Evolutionary conservation across 2,888 invertebrate species (phyloP), one percentile per base, ranked within the genome.

Genomic region (Habrosyne pyritoides): DNA sequence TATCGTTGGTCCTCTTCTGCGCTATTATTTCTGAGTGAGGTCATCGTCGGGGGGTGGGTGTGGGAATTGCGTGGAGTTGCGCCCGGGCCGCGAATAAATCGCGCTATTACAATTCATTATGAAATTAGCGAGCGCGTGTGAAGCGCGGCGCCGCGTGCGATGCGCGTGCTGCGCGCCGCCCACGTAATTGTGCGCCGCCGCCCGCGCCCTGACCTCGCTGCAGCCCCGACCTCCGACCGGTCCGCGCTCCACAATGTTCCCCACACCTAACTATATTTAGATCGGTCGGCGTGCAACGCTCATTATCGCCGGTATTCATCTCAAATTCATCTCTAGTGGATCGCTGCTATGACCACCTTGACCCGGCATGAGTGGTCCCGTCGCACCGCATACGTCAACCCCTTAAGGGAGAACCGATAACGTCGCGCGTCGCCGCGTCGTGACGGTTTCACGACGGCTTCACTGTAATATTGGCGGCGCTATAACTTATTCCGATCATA

Each of bases 181-280:
- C 61, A 63, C 22, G 52, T 68, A 60, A 67, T 68, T 55, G 62
- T 55, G 33, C 47, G 48, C 55, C 46, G 47, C 36, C 33, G 33
- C 33, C 33, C 12, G 14, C 50, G 12, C 42, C 18, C 42, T 2
- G 36, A 14, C 14, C 42, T 18, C 12, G n/a, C 4, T n/a, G 4
- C 18, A 18, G 18, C 42, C 42, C 42, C 6, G 42, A 18, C 42
- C 42, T 42, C 2, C 42, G 42, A 18, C 18, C 14, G 12, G 42
- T 42, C 18, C 7, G 8, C 42, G 8, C 36, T 36, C 14, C 2
- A 33, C 33, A 10, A 36, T 12, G n/a, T 5, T 5, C 2, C 14
- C 3, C 24, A 24, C 3, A 3, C 24, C 24, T 24, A 24, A 42
- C 42, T 42, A 42, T 42, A 42, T 42, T 42, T 42, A 42, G 42